Evolutionary conservation across 2,113 vertebrate genomes (phyloP), one percentile per base, ranked within the genome.

Genomic region (Rhinoderma darwinii): DNA sequence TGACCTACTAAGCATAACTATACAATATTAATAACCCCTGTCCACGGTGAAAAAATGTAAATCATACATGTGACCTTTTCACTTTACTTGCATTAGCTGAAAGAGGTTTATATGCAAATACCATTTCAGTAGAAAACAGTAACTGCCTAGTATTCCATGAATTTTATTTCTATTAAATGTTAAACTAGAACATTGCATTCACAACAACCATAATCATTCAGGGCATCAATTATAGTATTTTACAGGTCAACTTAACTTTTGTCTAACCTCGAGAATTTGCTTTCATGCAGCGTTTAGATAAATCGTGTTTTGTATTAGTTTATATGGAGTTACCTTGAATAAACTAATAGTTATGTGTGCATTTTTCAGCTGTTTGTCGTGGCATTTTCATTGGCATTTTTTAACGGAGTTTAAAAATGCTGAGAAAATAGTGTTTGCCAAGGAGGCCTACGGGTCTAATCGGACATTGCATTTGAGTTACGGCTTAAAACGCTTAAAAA

Each of bases 111-210:
- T 27, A 50, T 50, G 43, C n/a, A 30, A 66, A 30, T 77, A 44
- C 1, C 43, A 27, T 75, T 75, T 75, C 6, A 17, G n/a, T 51
- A 32, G n/a, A 77, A 72, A 77, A 32, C 44, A 27, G 9, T 30
- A 27, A 27, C 5, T 32, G 74, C 4, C 14, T 27, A 78, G 54
- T 18, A 35, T 37, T 35, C 20, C 50, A 35, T 78, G 47, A 20
- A 80, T 43, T 81, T 44, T 20, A 63, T 82, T 63, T 82, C 12
- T 30, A 82, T 56, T 39, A 61, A n/a, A 39, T 61, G 32, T 43
- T 63, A 61, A 41, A 61, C 25, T 43, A 82, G 54, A 82, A 82
- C 39, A 82, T 30, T 44, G 12, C 11, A n/a, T 82, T 82, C 56
- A 66, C 79, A 66, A 66, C 44, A n/a, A 44, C 22, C 43, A 81